Evolutionary conservation across 2,797 vertebrate genomes (phyloP), one percentile per base, ranked within the genome.

Genomic region (Myripristis jacobus): DNA sequence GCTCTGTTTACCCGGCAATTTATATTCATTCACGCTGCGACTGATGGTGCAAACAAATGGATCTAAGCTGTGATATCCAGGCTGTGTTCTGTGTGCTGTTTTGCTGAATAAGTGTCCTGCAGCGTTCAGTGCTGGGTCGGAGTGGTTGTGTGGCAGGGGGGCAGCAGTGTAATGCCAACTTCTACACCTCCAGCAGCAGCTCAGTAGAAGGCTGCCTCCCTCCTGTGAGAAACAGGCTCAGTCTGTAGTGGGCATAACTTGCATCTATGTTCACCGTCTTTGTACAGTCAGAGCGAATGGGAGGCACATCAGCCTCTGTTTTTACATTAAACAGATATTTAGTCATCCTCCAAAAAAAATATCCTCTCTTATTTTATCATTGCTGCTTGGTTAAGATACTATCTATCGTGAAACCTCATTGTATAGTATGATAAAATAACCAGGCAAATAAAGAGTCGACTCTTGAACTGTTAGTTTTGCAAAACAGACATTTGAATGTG

Each of bases 111-210:
- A 61, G 24, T 56, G 38, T 11, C 56, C 63, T 55, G 9, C 24
- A 76, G 66, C 61, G 60, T 59, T 66, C 16, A 44, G 7, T 31
- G 16, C 46, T 43, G 57, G 22, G 34, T 62, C 10, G 6, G 13
- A 22, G 68, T 21, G 51, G 9, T 15, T 59, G 36, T 36, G 70
- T 11, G 55, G 12, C 36, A 41, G 11, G 34, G 24, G 8, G 11
- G 66, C n/a, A 13, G 22, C 29, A 10, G 73, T 43, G 5, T 0
- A 18, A 59, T 81, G 88, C 81, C 87, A 90, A 53, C 56, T 75
- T 72, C 80, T 83, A 50, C 88, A 80, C 80, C 72, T 87, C 84
- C n/a, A 67, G 52, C 73, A 74, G 78, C 77, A 82, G 75, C 69
- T 52, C 55, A 69, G 75, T 47, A 64, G 70, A 78, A 64, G 0